phyloP scores from a whole-genome alignment of 2,888 invertebrate genomes.

The Zelleria hepariella region DNA sequence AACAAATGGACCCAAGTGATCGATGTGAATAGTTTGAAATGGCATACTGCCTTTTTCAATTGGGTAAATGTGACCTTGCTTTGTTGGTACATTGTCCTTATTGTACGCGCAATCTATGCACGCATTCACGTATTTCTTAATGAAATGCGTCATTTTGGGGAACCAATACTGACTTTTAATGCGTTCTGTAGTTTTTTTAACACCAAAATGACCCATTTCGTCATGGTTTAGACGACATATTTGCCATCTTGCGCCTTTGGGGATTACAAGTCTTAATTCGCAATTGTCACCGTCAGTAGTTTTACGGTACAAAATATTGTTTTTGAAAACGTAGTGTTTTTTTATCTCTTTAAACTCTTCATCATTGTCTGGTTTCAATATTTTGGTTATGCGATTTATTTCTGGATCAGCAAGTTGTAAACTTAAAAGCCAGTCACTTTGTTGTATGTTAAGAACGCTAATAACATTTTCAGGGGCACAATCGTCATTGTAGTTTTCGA shows the following conservation, averaged over 20 bases:
- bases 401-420: background rate
- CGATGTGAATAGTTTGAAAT: background rate
- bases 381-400: no score
- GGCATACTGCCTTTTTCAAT: background rate
- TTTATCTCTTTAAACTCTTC: background rate
- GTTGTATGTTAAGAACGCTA: background rate
- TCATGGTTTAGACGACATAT: background rate
- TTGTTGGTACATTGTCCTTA: background rate
- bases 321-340: background rate
- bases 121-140: no score
- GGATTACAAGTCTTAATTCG: background rate
- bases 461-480: background rate
- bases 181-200: background rate
- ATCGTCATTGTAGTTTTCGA: background rate
- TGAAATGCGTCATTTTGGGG: slow-evolving; percentile 1
- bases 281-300: background rate
- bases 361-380: background rate
- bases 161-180: background rate
- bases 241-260: background rate
- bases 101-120: background rate
- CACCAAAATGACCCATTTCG: background rate
- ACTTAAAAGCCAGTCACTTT: background rate
- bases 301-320: background rate
- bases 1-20: slow-evolving; percentile 3
- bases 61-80: background rate